Evolutionary conservation across 2,888 invertebrate genomes (phyloP).

Genomic region (Drosophila siamana): DNA sequence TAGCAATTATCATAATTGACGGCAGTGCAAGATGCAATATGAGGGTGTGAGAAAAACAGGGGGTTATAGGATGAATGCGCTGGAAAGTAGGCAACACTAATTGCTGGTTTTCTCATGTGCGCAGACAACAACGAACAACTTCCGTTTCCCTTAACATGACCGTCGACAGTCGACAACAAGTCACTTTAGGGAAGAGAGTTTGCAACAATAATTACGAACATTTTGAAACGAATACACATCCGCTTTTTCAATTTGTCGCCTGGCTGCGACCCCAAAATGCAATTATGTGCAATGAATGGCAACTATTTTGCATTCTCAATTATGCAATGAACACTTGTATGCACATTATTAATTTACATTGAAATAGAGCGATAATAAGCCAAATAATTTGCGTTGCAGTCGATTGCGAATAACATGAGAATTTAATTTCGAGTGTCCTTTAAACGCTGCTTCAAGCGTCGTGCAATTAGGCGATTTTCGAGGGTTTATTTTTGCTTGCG

Average conservation of each 20-base stretch:
- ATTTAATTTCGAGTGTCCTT: neutral
- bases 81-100: constrained; percentile 43
- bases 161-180: constrained; percentile 7
- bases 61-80: too few species aligned
- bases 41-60: neutral
- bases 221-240: too few species aligned
- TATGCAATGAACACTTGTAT: neutral
- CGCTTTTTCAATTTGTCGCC: neutral
- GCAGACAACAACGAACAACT: constrained; percentile 33
- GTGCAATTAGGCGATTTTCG: constrained; percentile 16
- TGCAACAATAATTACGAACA: neutral
- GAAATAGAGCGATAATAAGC: constrained; percentile 37
- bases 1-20: constrained; percentile 60
- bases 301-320: constrained; percentile 13
- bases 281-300: constrained; percentile 43
- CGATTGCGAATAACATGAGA: neutral
- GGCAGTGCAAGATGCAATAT: neutral
- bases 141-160: constrained; percentile 9
- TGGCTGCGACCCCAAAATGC: constrained; percentile 16
- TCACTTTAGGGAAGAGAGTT: neutral
- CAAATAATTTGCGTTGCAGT: constrained; percentile 4
- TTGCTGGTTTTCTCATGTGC: constrained; percentile 21
- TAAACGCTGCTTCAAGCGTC: neutral
- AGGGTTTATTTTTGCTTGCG: neutral
- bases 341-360: constrained; percentile 18